Evolutionary conservation across 92 coral and sea anemone species (phyloP), one percentile per base, ranked within the genome.

Genomic region (Palythoa grandis): DNA sequence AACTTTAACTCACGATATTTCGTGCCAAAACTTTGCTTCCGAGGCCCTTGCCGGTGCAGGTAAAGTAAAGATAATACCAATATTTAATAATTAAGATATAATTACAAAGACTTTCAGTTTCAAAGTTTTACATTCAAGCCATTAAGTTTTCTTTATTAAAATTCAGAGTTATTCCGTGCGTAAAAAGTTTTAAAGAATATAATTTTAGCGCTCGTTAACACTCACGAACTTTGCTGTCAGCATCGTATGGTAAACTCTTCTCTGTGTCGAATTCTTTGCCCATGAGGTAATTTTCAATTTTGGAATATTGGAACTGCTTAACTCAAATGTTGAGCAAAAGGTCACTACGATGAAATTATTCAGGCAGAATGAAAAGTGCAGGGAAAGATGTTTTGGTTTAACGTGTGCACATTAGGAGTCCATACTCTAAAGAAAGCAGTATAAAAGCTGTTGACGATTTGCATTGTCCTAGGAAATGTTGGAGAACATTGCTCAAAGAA

Each of bases 251-350:
- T 20, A 11, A 35, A 47, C 17, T 65, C 19, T 80, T 67, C 56
- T 29, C 74, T 25, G 19, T 80, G 74, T 48, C 85, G 47, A 80
- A 80, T 80, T 80, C 74, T 67, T 80, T 80, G 40, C 43, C 29
- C 85, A 66, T 80, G 85, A 80, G 85, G 85, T 80, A 80, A 43
- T 47, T 47, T 17, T 60, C 72, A 68, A 40, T 11, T 63, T 65
- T 80, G 15, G 25, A 40, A 67, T 25, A 22, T 5, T 43, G 40
- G 39, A 11, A 22, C 47, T 25, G 19, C 16, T 23, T 11, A 11
- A n/a, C 23, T 63, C 40, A 5, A 43, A 63, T 11, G 25, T 14
- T 12, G 83, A 58, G 43, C 74, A 65, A 65, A 48, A 66, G 85
- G 85, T 80, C 74, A 66, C n/a, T 11, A 15, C 19, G 17, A 25